Base-by-base conservation (phyloP, 2,888 invertebrate species). In the Melanophora roralis region DNA sequence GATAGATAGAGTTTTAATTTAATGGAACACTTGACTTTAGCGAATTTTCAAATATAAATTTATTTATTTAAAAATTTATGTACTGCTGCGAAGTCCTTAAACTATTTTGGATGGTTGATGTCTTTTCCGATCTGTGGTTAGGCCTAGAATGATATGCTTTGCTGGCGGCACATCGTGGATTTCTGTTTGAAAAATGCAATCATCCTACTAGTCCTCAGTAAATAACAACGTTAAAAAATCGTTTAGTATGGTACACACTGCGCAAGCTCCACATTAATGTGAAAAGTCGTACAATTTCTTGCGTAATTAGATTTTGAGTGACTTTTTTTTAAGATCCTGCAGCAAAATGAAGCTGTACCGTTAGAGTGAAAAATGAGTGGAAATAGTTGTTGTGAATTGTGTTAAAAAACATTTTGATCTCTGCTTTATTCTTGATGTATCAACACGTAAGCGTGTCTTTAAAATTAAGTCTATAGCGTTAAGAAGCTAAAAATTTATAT, bases 111-210 rank as follows among this genome's bases (percentile, higher is more conserved):
- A 78, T 80, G 82, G 45, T 81, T 84, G 85, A 86, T 87, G 89
- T 89, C 88, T 87, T 89, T 88, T 85, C 88, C 86, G 89, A 88
- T 88, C 89, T 87, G 88, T 87, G 89, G 90, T 89, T 90, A 90
- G 89, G 90, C 90, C 90, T 90, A 90, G 89, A 89, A 89, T 90
- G 90, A 89, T 89, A 87, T 89, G 87, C 85, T 88, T 83, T 85
- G 83, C 86, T 86, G 85, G 85, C 88, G 86, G 87, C 88, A 89
- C 88, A 88, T 87, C 88, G 86, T 86, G 86, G 85, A 86, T 86
- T 88, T 88, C 88, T 89, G 88, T 85, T 74, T 78, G 72, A 83
- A 64, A 84, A 84, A 85, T 84, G 84, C 83, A 86, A 85, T 85
- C 88, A 86, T 87, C 85, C 87, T 80, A 76, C 80, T 76, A 80